Percentiles rank a stretch among this genome's conserved stretches.
Evolutionary conservation across 2,113 vertebrate genomes (phyloP).

Genomic region (Pseudopodoces humilis): DNA sequence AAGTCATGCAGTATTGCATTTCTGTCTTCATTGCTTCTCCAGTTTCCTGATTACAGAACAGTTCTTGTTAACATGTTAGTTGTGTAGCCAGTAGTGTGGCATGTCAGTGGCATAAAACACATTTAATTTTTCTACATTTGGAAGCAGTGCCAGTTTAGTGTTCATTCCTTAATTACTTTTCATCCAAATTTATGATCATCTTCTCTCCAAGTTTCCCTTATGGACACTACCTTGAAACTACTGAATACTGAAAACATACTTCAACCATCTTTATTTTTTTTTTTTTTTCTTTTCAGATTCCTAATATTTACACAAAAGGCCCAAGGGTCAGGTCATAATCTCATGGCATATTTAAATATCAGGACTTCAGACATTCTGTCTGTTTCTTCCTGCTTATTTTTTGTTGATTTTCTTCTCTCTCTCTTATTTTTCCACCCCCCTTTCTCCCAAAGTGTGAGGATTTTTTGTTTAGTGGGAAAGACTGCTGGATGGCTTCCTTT

Average conservation of each 20-base stretch:
- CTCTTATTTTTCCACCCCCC: background rate
- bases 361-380: background rate
- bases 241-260: background rate
- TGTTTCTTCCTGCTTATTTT: background rate
- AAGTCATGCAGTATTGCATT: background rate
- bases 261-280: background rate
- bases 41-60: background rate
- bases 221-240: rapidly evolving
- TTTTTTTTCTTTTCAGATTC: background rate
- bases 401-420: background rate
- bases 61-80: background rate
- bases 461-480: background rate
- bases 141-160: background rate
- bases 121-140: background rate
- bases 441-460: rapidly evolving
- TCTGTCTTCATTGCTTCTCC: background rate
- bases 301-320: background rate
- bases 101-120: background rate
- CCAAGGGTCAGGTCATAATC: background rate
- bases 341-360: background rate
- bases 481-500: background rate
- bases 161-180: background rate
- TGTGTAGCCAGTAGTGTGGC: background rate
- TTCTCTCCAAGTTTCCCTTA: background rate
- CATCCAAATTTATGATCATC: rapidly evolving